Conservation (phyloP, 2,113 vertebrate species). For the Nothoprocta pentlandii region DNA sequence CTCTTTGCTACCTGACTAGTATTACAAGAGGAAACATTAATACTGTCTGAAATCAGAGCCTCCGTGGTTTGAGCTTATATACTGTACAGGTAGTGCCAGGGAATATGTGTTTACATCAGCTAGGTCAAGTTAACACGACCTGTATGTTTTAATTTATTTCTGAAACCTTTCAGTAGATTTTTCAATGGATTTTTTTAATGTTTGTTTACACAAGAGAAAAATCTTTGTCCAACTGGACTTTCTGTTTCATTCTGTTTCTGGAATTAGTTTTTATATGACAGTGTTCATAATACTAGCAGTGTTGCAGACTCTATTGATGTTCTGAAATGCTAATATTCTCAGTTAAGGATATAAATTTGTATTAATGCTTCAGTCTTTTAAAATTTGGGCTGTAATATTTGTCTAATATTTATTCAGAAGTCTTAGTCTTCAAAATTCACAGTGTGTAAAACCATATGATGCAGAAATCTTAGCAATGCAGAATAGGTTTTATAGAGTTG, state of each 20-base stretch:
- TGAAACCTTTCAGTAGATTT: neutral
- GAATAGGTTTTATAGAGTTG: neutral
- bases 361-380: neutral
- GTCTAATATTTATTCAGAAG: neutral
- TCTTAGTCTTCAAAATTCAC: neutral
- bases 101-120: neutral
- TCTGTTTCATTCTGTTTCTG: neutral
- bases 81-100: neutral
- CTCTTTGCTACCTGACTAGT: neutral
- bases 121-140: neutral
- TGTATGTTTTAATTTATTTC: neutral
- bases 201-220: neutral
- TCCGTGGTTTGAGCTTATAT: neutral
- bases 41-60: neutral
- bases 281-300: neutral
- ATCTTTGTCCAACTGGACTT: neutral
- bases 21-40: neutral
- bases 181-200: neutral
- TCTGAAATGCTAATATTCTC: neutral
- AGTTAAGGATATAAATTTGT: neutral
- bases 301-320: neutral
- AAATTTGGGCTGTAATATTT: neutral
- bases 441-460: neutral
- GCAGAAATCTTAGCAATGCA: neutral
- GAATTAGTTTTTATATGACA: neutral